Evolutionary conservation across 2,113 vertebrate genomes (phyloP).

Genomic region (Gnathonemus longibarbis): DNA sequence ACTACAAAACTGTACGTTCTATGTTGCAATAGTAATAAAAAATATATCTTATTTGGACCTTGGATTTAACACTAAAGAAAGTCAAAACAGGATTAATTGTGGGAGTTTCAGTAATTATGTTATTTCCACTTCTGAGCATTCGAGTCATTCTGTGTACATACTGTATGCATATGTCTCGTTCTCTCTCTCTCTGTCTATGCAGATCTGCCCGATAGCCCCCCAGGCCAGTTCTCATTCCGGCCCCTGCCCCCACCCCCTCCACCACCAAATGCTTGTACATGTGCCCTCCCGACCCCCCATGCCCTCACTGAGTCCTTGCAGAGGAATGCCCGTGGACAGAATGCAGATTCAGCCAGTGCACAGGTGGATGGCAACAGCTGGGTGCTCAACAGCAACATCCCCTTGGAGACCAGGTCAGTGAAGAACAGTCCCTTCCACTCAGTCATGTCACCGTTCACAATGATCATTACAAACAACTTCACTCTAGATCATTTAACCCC

Average conservation of each 20-base stretch:
- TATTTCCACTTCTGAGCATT: not conserved
- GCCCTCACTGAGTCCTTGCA: constrained; percentile 61
- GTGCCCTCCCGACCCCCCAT: constrained; percentile 62
- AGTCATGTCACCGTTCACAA: not conserved
- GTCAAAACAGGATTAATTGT: not conserved
- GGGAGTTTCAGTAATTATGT: not conserved
- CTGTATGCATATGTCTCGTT: not conserved
- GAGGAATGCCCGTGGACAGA: constrained; percentile 71
- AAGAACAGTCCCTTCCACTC: not conserved
- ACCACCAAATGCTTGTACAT: constrained; percentile 72
- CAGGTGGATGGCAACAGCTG: constrained; percentile 74
- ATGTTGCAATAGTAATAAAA: not conserved
- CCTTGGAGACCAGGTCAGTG: constrained; percentile 75
- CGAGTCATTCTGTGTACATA: not conserved
- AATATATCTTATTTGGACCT: not conserved
- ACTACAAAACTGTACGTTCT: not conserved
- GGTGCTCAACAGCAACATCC: constrained; percentile 83
- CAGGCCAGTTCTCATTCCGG: constrained; percentile 76
- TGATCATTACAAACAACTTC: not conserved
- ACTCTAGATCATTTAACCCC: not conserved
- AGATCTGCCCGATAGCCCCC: constrained; percentile 70
- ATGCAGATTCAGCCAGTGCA: constrained; percentile 59
- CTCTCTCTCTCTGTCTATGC: constrained; percentile 9
- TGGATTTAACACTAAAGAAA: not conserved
- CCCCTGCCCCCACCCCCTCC: constrained; percentile 73